Conservation (phyloP, 1,140 invertebrate species). For the Orius laevigatus region DNA sequence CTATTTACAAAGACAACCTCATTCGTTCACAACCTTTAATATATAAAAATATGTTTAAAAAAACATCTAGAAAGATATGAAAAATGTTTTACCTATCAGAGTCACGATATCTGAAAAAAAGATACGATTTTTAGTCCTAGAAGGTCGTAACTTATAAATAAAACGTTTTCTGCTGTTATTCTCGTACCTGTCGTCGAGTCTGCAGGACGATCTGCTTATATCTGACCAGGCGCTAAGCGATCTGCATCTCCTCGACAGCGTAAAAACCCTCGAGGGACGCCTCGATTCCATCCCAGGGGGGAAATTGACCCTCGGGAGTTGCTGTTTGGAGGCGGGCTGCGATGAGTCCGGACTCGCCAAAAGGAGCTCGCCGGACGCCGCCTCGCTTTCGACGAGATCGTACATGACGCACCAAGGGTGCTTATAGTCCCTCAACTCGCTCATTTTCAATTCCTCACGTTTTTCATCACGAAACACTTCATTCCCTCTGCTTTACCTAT, state of each 20-base stretch:
- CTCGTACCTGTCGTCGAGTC: conserved; percentile 12
- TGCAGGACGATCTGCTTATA: conserved; percentile 14
- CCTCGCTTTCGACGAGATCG: conserved; percentile 15
- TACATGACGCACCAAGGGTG: conserved; percentile 18
- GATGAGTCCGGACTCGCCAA: conserved; percentile 11
- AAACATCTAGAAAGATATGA: too few species aligned
- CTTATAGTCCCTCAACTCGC: conserved; percentile 12
- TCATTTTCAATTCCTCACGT: neutral
- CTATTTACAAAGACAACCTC: too few species aligned
- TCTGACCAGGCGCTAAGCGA: conserved; percentile 16
- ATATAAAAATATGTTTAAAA: too few species aligned
- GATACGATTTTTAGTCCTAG: too few species aligned
- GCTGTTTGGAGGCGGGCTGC: neutral
- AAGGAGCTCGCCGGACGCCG: conserved; percentile 12
- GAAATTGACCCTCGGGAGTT: conserved; percentile 14
- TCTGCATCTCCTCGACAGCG: conserved; percentile 4
- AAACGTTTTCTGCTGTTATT: too few species aligned
- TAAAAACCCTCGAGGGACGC: conserved; percentile 10
- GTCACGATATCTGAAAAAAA: too few species aligned
- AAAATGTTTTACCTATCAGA: too few species aligned
- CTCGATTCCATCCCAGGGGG: conserved; percentile 9
- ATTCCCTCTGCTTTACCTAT: too few species aligned
- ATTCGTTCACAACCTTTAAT: too few species aligned
- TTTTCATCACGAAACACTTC: too few species aligned
- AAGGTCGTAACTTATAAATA: too few species aligned